Evolutionary conservation across 2,888 invertebrate genomes (phyloP).

Genomic region (Zootermopsis nevadensis): DNA sequence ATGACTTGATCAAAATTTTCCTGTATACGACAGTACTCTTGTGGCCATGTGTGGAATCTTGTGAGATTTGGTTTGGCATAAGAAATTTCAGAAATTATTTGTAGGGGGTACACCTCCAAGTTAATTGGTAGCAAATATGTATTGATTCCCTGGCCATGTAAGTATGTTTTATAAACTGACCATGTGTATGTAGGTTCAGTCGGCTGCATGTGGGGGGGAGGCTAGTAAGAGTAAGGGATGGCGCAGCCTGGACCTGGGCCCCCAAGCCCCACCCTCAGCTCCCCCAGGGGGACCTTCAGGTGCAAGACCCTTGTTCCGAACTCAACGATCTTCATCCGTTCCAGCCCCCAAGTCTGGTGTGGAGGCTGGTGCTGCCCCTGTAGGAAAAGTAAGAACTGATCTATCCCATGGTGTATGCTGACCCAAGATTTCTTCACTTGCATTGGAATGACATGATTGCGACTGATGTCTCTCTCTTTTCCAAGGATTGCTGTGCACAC

Average conservation of each 20-base stretch:
- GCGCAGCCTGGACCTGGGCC: slow-evolving; percentile 69
- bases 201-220: slow-evolving; percentile 41
- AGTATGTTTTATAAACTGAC: slow-evolving; percentile 21
- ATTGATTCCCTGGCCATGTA: neutral
- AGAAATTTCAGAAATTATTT: neutral
- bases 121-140: neutral
- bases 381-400: slow-evolving; percentile 54
- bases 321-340: slow-evolving; percentile 74
- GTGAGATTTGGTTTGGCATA: neutral
- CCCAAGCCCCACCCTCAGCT: slow-evolving; percentile 59
- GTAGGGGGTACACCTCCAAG: too few species aligned
- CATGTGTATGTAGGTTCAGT: slow-evolving; percentile 45
- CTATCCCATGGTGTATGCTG: slow-evolving; percentile 31
- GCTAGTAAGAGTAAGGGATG: slow-evolving; percentile 62
- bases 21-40: neutral
- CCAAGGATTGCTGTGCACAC: slow-evolving; percentile 28
- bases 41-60: neutral
- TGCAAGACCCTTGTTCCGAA: slow-evolving; percentile 68
- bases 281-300: slow-evolving; percentile 45
- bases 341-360: slow-evolving; percentile 63
- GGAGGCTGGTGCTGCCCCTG: slow-evolving; percentile 55
- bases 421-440: slow-evolving; percentile 26
- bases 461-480: slow-evolving; percentile 32
- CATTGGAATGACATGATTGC: slow-evolving; percentile 42
- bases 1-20: too few species aligned